Evolutionary conservation across 2,113 vertebrate genomes (phyloP).

Genomic region (Notarius quadriscutis): DNA sequence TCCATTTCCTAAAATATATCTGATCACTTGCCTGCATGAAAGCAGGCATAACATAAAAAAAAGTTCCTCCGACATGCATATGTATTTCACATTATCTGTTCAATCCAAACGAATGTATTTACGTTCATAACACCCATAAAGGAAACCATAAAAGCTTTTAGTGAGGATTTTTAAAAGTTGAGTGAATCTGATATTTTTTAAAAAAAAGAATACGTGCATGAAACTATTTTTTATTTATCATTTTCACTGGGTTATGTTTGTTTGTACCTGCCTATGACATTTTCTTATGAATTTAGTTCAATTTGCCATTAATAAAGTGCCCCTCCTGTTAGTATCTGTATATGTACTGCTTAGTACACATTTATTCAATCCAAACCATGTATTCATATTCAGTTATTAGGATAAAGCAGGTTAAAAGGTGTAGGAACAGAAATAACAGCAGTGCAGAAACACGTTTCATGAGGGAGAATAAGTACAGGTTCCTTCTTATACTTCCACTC

Average conservation of each 20-base stretch:
- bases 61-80: not conserved
- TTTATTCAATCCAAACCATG: not conserved
- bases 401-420: not conserved
- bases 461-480: not conserved
- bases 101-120: not conserved
- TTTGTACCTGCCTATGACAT: not conserved
- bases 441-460: not conserved
- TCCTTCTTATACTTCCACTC: not conserved
- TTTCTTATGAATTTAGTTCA: not conserved
- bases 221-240: not conserved
- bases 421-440: not conserved
- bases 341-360: not conserved
- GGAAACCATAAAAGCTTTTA: not conserved
- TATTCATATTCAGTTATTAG: not conserved
- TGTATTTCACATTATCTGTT: not conserved
- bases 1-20: not conserved
- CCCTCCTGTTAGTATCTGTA: not conserved
- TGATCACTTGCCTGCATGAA: not conserved
- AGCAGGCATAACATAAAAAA: not conserved
- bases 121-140: not conserved
- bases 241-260: not conserved
- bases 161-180: not conserved
- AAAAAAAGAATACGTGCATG: not conserved
- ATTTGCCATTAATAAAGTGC: not conserved
- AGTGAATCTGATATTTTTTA: not conserved